Evolutionary conservation across 1,140 invertebrate genomes (phyloP), one percentile per base, ranked within the genome.

Genomic region (Oscheius sp.): DNA sequence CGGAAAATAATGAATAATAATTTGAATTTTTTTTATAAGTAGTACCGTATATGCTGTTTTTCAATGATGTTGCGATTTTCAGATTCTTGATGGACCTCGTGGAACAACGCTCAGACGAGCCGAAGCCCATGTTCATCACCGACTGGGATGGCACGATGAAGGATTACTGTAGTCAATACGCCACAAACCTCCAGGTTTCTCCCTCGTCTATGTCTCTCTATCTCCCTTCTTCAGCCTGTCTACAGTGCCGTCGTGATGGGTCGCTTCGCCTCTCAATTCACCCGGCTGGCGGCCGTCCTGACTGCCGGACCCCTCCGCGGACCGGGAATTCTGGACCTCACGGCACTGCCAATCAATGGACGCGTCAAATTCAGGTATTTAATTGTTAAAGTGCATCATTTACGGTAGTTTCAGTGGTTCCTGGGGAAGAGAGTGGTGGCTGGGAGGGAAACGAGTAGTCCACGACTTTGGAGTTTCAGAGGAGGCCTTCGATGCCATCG

Each of bases 61-160:
- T 69, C 7, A 35, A n/a, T 23, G 32, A 34, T 72, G 20, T 64
- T 63, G 1, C 18, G 18, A 26, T 64, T 81, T 81, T 64, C 20
- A 78, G 75, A 7, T 82, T 82, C 45, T 38, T 82, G n/a, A 42
- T 55, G 29, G 13, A 58, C 2, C 73, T 82, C 55, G 38, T 73
- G 29, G 26, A 52, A 34, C 18, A 29, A 4, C 13, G 31, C 20
- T 34, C 26, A 3, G 45, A 69, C 4, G 72, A 68, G 20, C 13
- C 35, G 10, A 83, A 83, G 34, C 82, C 82, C 3, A 77, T 84
- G 26, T 68, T 83, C 13, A 79, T 83, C 36, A 83, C 82, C 2
- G 82, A 83, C 45, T 83, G 82, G 82, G 81, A 83, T 68, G 82
- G 82, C 15, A 83, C 82, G 10, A 83, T 83, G 82, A 83, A 83